Evolutionary conservation across 2,113 vertebrate genomes (phyloP).

Genomic region (Chionodraco myersi): DNA sequence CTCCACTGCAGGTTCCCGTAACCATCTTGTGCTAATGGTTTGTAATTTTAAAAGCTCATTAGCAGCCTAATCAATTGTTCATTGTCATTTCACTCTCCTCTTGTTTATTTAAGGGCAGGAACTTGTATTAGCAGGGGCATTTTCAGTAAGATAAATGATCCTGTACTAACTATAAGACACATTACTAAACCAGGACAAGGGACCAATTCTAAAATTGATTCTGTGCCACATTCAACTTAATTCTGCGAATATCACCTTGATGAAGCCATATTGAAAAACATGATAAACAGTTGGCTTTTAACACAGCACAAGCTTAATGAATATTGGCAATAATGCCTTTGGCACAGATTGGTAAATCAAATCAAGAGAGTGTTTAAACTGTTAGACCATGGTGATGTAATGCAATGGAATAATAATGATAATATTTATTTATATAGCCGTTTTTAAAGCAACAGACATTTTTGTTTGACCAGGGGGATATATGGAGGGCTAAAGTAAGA

Average conservation of each 20-base stretch:
- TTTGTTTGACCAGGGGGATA: neutral
- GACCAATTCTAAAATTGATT: constrained; percentile 39
- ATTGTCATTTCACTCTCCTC: constrained; percentile 46
- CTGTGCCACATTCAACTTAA: constrained; percentile 32
- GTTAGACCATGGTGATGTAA: neutral
- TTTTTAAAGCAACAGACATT: neutral
- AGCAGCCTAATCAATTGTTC: constrained; percentile 55
- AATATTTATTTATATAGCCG: neutral
- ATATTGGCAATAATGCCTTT: neutral
- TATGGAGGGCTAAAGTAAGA: neutral
- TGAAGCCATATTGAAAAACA: constrained; percentile 34
- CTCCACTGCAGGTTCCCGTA: constrained; percentile 29
- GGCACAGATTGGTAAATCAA: neutral
- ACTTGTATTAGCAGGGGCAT: constrained; percentile 32
- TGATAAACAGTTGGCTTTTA: constrained; percentile 25
- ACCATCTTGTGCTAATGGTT: constrained; percentile 25
- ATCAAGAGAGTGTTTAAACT: neutral
- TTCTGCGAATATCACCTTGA: constrained; percentile 63
- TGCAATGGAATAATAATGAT: neutral
- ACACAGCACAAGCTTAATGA: neutral
- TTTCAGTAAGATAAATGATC: constrained; percentile 67
- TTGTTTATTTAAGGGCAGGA: constrained; percentile 16
- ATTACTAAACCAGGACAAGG: constrained; percentile 47
- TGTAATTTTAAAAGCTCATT: constrained; percentile 55
- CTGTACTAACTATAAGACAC: constrained; percentile 45